Base-by-base conservation (phyloP, 2,888 invertebrate genomes). In the Cyaniris semiargus region DNA sequence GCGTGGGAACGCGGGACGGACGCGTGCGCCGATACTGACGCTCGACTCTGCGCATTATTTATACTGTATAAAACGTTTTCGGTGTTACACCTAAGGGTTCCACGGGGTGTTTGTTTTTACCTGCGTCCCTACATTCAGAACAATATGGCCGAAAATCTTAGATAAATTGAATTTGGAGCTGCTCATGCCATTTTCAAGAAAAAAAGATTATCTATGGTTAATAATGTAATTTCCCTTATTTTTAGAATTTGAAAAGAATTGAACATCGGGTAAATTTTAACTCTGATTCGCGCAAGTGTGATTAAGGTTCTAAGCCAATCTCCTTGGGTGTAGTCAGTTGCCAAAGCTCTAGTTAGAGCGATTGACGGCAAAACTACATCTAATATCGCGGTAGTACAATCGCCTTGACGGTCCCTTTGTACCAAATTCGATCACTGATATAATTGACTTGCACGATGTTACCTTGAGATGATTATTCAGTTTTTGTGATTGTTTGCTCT, bases 1-100 rank as follows among this genome's bases (percentile, higher is more conserved):
- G 90, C 92, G 93, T 92, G 92, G 92, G 93, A 92, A 92, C 91
- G 90, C 85, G 87, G 86, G 87, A 84, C 87, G 86, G 89, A 90
- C 91, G 92, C 92, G 92, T 92, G 91, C 90, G 90, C 89, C 84
- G 87, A 87, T 89, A 90, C 90, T 88, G 89, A 90, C 90, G 87
- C 87, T n/a, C n/a, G n/a, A n/a, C n/a, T 90, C 89, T 89, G 89
- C 90, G 87, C 87, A 89, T 89, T 90, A 89, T 90, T 89, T 86
- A 86, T 85, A 78, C 77, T 66, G 76, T 79, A 80, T 81, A 80
- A 82, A 80, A 79, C 79, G 79, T 79, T 83, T 81, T 83, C 80
- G 80, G 80, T 82, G 80, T 81, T 80, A 79, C 80, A 78, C 79
- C 81, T 77, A 80, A 80, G 78, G 76, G 70, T 58, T 77, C 44